Conservation (phyloP, 2,113 vertebrate genomes). For the Myiopsitta monachus region DNA sequence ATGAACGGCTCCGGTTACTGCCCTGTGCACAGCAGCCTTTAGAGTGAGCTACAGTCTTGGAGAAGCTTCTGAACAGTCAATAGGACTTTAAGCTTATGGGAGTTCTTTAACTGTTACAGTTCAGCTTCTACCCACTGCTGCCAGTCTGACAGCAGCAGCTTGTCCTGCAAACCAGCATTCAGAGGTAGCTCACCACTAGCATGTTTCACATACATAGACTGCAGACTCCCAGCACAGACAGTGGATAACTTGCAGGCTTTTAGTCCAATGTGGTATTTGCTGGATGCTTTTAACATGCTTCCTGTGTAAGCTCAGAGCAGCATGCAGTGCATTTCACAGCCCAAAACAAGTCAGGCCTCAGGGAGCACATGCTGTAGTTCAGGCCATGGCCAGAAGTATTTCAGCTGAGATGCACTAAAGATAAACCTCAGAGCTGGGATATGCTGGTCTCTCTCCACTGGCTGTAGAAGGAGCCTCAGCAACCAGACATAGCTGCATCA, state of each 20-base stretch:
- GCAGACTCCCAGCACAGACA: neutral
- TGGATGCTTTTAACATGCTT: conserved; percentile 19
- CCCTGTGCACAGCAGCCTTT: neutral
- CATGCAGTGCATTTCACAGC: neutral
- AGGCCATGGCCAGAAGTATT: neutral
- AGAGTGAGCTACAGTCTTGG: neutral
- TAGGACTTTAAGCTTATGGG: neutral
- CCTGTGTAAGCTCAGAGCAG: neutral
- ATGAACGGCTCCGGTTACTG: neutral
- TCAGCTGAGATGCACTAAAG: neutral
- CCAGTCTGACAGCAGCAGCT: neutral
- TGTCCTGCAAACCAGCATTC: neutral
- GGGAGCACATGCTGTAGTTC: neutral
- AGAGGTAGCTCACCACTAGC: neutral
- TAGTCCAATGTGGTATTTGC: neutral
- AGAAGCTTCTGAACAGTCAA: neutral
- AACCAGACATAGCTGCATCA: neutral
- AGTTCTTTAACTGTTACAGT: no score
- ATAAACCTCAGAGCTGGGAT: neutral
- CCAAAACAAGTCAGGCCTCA: neutral
- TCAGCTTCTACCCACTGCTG: neutral
- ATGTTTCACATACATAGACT: accelerated
- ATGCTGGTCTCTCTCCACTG: neutral
- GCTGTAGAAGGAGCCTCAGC: neutral
- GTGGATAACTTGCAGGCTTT: neutral